Conservation (phyloP, 2,113 vertebrate genomes). For the Willisornis vidua region DNA sequence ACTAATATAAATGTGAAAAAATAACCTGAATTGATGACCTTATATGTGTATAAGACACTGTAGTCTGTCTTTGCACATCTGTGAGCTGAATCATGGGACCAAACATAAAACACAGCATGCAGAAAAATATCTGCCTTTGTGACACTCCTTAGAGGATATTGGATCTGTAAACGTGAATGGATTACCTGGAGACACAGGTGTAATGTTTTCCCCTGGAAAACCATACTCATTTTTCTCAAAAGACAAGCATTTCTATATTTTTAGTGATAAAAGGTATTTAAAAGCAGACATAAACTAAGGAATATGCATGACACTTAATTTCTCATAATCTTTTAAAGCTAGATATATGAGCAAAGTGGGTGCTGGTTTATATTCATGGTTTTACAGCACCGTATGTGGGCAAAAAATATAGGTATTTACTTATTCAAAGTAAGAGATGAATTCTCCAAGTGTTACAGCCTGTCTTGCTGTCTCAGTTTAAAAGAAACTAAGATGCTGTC, state of each 20-base stretch:
- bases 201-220: neutral
- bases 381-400: neutral
- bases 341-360: neutral
- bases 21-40: neutral
- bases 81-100: neutral
- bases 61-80: neutral
- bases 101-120: neutral
- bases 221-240: neutral
- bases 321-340: conserved; percentile 36
- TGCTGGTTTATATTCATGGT: neutral
- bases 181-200: neutral
- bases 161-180: neutral
- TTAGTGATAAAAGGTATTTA: neutral
- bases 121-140: neutral
- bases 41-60: neutral
- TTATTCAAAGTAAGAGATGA: neutral
- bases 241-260: neutral
- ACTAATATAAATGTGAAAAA: neutral
- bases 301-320: neutral
- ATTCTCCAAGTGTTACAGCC: neutral
- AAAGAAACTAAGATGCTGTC: no score
- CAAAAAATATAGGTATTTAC: neutral
- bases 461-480: neutral
- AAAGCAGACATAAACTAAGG: neutral
- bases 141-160: neutral